Evolutionary conservation across 2,113 vertebrate genomes (phyloP).

Genomic region (Platycercus adscitus): DNA sequence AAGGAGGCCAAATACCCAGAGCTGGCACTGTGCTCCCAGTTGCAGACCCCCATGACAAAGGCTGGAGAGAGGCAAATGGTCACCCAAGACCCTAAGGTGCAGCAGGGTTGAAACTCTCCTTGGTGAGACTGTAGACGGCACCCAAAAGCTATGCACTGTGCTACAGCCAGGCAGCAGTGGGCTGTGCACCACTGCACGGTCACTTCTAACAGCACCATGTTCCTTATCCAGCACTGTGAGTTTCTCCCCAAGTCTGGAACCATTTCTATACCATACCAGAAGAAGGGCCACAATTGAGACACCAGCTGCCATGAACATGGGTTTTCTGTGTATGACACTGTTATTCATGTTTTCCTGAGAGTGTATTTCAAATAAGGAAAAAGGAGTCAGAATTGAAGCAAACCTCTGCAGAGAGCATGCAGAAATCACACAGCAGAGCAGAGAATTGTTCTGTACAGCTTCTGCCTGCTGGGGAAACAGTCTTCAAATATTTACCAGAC

Average conservation of each 20-base stretch:
- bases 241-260: not conserved
- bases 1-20: not conserved
- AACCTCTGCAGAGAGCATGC: not conserved
- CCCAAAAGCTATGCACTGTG: not conserved
- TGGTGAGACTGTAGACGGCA: not conserved
- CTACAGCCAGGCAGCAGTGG: not conserved
- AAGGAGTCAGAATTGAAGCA: not conserved
- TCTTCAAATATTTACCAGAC: not conserved
- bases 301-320: not conserved
- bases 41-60: not conserved
- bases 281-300: not conserved
- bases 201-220: not conserved
- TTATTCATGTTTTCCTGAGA: not conserved
- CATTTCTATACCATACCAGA: not conserved
- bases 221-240: not conserved
- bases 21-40: not conserved
- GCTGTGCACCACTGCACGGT: accelerated
- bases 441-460: not conserved
- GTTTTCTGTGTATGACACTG: not conserved
- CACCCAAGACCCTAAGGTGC: not conserved
- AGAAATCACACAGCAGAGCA: not conserved
- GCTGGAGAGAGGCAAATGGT: not conserved
- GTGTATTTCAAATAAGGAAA: not conserved
- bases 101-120: not conserved
- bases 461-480: not conserved